Conservation (phyloP, 2,797 vertebrate species). For the Hypotaenidia philippensis region DNA sequence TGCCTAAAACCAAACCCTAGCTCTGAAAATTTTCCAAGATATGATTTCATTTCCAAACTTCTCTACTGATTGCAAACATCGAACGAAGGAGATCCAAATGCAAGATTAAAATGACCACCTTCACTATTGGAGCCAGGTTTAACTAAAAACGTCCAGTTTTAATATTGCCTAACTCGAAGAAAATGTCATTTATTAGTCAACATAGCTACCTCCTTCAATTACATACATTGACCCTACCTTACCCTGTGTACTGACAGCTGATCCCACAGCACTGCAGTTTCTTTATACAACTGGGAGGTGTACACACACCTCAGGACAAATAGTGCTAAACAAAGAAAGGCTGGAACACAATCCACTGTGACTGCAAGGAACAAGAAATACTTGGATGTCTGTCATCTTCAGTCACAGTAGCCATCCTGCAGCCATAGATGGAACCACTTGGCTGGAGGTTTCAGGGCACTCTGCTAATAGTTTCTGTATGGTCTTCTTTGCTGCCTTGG, state of each 20-base stretch:
- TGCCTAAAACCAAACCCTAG: neutral
- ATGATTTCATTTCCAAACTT: neutral
- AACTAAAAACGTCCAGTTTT: neutral
- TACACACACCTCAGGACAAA: neutral
- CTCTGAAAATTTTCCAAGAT: neutral
- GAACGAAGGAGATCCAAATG: neutral
- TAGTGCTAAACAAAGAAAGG: neutral
- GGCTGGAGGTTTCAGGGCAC: neutral
- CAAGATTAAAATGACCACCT: neutral
- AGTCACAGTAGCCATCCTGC: neutral
- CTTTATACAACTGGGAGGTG: neutral
- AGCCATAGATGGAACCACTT: neutral
- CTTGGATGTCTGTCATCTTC: neutral
- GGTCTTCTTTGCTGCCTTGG: neutral
- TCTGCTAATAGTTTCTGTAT: neutral
- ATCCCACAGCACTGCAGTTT: neutral
- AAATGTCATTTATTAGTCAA: neutral
- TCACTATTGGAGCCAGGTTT: neutral
- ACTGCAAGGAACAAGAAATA: neutral
- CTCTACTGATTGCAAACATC: neutral
- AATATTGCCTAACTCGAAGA: neutral
- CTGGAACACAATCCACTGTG: neutral
- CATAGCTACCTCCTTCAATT: neutral
- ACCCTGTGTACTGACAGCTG: neutral
- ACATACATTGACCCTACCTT: neutral